Conservation (phyloP, 1,140 invertebrate genomes). For the Coelopa frigida region DNA sequence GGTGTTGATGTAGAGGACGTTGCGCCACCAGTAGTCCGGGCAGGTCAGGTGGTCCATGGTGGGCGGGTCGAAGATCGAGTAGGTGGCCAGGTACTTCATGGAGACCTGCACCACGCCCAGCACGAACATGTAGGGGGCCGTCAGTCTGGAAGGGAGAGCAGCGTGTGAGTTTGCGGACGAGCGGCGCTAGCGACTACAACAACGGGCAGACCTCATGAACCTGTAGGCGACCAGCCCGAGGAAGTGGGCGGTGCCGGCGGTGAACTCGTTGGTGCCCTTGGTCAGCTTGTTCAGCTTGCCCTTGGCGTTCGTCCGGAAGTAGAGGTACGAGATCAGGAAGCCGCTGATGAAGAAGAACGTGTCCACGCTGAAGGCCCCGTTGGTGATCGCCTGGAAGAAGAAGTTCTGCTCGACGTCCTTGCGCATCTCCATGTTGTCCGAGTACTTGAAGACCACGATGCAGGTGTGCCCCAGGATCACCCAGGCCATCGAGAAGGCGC, state of each 20-base stretch:
- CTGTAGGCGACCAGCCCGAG: constrained; percentile 70
- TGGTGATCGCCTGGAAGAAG: constrained; percentile 75
- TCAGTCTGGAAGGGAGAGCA: constrained; percentile 51
- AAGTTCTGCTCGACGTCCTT: constrained; percentile 71
- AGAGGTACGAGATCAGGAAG: constrained; percentile 73
- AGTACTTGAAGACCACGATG: constrained; percentile 76
- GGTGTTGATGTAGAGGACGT: constrained; percentile 76
- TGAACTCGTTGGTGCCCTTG: constrained; percentile 62
- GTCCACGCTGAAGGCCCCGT: constrained; percentile 84
- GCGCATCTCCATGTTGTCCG: constrained; percentile 73
- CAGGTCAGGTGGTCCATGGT: constrained; percentile 73
- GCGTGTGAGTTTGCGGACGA: neutral
- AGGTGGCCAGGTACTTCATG: constrained; percentile 74
- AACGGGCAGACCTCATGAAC: constrained; percentile 54
- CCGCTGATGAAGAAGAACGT: constrained; percentile 83
- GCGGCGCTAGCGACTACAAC: neutral
- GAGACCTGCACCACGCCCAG: constrained; percentile 69
- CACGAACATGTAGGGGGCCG: constrained; percentile 75
- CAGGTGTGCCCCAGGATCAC: constrained; percentile 86
- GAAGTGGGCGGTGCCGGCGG: constrained; percentile 64
- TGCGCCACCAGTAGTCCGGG: constrained; percentile 79
- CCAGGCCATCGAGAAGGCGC: constrained; percentile 85
- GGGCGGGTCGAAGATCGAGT: constrained; percentile 75
- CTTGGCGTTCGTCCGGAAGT: constrained; percentile 73
- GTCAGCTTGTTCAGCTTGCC: constrained; percentile 67